A percentile compares a stretch with the other conserved stretches of the same genome.
phyloP scores from a whole-genome alignment of 2,113 vertebrate genomes.

The Cranoglanis bouderius region DNA sequence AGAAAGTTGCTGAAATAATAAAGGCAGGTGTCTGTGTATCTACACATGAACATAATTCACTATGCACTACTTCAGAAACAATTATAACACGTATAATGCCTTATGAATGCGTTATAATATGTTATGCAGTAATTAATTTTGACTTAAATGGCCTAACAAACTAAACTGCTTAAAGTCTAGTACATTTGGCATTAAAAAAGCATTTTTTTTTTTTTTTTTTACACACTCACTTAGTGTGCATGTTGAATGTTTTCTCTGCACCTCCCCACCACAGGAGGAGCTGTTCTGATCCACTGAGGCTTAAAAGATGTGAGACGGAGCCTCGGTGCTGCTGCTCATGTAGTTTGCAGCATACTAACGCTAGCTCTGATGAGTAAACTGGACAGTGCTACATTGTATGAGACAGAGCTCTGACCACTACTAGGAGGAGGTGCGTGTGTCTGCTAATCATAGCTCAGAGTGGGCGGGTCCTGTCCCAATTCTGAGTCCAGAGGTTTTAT shows the following conservation, averaged over 20 bases:
- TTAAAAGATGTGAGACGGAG: background rate
- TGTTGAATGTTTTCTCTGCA: background rate
- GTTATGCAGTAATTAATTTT: background rate
- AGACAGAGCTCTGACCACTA: conserved; percentile 5
- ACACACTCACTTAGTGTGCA: background rate
- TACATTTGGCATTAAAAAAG: background rate
- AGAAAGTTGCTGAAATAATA: background rate
- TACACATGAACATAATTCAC: background rate
- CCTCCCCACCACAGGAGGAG: conserved; percentile 39
- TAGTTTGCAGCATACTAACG: conserved; percentile 23
- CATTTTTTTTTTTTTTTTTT: background rate
- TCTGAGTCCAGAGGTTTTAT: background rate
- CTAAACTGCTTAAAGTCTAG: background rate
- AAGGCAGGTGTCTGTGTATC: background rate
- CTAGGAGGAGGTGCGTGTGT: background rate
- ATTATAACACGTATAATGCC: background rate
- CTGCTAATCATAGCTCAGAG: conserved; percentile 40
- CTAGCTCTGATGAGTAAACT: conserved; percentile 24
- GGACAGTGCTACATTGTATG: conserved; percentile 17
- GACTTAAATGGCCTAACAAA: background rate
- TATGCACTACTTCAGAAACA: background rate
- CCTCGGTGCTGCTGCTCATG: background rate
- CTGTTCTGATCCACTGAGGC: conserved; percentile 5
- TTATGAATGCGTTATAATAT: background rate
- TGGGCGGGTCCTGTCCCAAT: background rate